Evolutionary conservation across 2,113 vertebrate species (phyloP).

Genomic region (Phaethon lepturus): DNA sequence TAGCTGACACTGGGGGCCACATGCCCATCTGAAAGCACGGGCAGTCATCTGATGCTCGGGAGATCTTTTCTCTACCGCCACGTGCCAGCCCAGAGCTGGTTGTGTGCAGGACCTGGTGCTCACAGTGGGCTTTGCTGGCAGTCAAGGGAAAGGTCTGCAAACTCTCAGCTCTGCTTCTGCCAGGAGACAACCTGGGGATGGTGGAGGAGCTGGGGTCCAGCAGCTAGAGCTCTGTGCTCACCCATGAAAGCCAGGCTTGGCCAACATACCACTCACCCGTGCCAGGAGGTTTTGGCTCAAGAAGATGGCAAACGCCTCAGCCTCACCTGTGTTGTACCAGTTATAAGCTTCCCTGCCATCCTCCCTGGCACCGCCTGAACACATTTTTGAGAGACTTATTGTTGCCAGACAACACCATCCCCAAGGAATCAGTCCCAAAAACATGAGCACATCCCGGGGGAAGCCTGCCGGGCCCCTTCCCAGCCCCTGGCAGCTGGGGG

Average conservation of each 20-base stretch:
- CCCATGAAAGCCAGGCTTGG: neutral
- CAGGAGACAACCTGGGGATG: neutral
- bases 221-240: neutral
- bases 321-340: rapidly evolving
- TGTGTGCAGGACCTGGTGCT: neutral
- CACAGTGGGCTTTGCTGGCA: neutral
- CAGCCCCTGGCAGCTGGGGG: neutral
- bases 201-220: neutral
- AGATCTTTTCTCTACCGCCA: neutral
- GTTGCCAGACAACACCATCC: neutral
- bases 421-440: neutral
- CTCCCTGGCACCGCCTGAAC: neutral
- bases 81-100: rapidly evolving
- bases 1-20: rapidly evolving
- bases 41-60: neutral
- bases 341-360: neutral
- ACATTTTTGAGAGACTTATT: neutral
- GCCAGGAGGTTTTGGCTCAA: neutral
- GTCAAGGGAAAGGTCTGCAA: neutral
- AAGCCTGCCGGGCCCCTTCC: neutral
- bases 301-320: neutral
- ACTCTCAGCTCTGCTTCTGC: neutral
- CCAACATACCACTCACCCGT: neutral
- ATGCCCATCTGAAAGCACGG: neutral
- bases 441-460: neutral